Evolutionary conservation across 2,113 vertebrate genomes (phyloP).

Genomic region (Alectura lathami): DNA sequence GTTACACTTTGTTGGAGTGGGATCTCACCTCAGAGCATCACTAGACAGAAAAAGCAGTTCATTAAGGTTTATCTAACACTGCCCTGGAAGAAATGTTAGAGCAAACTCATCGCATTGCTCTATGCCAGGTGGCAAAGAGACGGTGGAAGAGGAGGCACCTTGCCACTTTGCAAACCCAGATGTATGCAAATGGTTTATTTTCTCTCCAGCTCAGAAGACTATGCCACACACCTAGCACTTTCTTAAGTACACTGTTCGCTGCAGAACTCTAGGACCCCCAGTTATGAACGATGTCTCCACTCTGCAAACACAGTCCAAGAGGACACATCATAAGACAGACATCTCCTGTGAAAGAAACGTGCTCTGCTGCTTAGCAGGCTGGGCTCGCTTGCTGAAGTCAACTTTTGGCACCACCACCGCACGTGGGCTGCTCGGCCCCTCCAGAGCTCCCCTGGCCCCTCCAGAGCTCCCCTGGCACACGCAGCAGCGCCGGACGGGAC

Average conservation of each 20-base stretch:
- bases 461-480: not conserved
- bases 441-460: not conserved
- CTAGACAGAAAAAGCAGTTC: not conserved
- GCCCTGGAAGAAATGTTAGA: not conserved
- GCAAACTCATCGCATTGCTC: not conserved
- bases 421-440: not conserved
- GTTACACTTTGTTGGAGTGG: not conserved
- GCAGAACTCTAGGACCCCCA: not conserved
- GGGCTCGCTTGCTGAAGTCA: not conserved
- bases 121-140: not conserved
- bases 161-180: not conserved
- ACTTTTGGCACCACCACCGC: not conserved
- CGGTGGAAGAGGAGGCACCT: not conserved
- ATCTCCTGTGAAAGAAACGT: not conserved
- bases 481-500: not conserved
- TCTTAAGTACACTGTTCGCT: not conserved
- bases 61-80: not conserved
- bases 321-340: not conserved
- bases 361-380: not conserved
- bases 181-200: not conserved
- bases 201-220: slow-evolving; percentile 16
- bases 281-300: not conserved
- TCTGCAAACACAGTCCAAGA: not conserved
- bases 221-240: not conserved
- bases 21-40: not conserved